Conservation (phyloP, 2,113 vertebrate species). For the Coracopsis vasa region DNA sequence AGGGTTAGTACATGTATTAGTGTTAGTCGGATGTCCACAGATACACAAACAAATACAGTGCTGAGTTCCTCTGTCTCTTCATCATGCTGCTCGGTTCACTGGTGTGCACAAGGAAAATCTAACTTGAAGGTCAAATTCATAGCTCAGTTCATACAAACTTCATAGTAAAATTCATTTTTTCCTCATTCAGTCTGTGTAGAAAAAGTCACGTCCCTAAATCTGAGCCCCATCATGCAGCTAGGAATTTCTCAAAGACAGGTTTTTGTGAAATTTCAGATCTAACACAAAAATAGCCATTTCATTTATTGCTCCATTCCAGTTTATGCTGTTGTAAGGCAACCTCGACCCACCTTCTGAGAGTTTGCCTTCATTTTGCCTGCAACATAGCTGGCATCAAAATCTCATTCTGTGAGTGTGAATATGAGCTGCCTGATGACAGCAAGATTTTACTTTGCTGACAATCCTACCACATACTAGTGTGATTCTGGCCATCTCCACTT, state of each 20-base stretch:
- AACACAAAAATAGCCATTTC: background rate
- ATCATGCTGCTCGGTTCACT: background rate
- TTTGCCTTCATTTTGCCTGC: background rate
- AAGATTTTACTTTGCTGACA: background rate
- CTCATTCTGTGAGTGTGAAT: background rate
- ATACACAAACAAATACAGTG: background rate
- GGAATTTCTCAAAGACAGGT: background rate
- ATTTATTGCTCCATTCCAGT: background rate
- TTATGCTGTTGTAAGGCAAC: background rate
- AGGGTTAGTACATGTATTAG: background rate
- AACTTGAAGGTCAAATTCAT: background rate
- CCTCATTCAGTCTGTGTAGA: background rate
- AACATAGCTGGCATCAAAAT: background rate
- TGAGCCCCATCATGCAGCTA: background rate
- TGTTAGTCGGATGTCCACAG: fast-evolving
- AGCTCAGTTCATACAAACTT: background rate
- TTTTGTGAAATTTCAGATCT: background rate
- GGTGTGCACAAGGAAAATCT: background rate
- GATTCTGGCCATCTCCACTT: background rate
- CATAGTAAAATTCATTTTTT: background rate
- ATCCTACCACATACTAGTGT: background rate
- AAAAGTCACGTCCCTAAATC: background rate
- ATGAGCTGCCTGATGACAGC: background rate
- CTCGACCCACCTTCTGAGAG: background rate
- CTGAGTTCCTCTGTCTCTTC: background rate